phyloP scores from a whole-genome alignment of 1,140 invertebrate species.

The Neocloeon triangulifer region DNA sequence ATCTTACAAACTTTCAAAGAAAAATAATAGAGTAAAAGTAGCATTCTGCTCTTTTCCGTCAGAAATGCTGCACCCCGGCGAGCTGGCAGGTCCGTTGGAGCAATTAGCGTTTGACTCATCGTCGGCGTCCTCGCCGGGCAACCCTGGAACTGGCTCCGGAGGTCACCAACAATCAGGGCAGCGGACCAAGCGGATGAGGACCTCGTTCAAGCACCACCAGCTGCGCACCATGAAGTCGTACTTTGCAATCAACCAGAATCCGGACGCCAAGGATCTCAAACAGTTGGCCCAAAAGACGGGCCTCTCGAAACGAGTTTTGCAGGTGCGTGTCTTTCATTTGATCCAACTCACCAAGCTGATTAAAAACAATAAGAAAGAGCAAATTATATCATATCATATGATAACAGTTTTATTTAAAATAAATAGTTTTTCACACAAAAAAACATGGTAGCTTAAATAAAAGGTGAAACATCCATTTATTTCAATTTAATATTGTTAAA shows the following conservation, averaged over 20 bases:
- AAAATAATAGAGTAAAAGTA: too few relatives aligned
- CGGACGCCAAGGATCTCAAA: constrained; percentile 88
- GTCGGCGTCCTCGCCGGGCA: constrained; percentile 43
- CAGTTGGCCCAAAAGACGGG: constrained; percentile 92
- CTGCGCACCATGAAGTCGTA: constrained; percentile 94
- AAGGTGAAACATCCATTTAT: too few relatives aligned
- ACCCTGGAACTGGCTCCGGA: constrained; percentile 17
- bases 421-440: too few relatives aligned
- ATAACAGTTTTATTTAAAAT: too few relatives aligned
- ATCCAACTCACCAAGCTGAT: too few relatives aligned
- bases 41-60: too few relatives aligned
- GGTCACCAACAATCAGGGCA: constrained; percentile 19
- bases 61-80: constrained; percentile 48
- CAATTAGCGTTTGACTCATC: constrained; percentile 43
- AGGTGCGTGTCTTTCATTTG: too few relatives aligned
- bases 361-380: too few relatives aligned
- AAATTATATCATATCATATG: too few relatives aligned
- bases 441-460: too few relatives aligned
- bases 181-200: constrained; percentile 75
- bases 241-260: constrained; percentile 92
- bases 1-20: too few relatives aligned
- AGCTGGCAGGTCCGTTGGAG: constrained; percentile 46
- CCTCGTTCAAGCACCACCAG: constrained; percentile 94
- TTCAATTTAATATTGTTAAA: too few relatives aligned
- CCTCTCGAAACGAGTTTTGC: constrained; percentile 81